Base-by-base conservation (phyloP, 53 echinoderm and acorn worm species). In the Actinopyga echinites region DNA sequence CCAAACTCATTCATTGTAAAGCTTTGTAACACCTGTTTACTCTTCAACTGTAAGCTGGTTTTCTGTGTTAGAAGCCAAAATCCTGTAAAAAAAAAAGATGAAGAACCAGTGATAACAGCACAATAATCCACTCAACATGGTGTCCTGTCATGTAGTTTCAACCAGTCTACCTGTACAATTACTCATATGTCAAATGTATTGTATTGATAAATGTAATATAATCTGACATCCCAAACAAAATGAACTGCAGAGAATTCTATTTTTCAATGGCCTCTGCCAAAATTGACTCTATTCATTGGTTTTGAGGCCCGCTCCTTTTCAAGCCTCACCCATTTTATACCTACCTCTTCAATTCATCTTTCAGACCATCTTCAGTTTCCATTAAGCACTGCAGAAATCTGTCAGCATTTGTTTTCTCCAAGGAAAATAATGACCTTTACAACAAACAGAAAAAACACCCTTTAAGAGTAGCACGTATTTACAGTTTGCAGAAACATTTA, bases 381-480 rank as follows among this genome's bases (percentile, higher is more conserved):
- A 60, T 61, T 64, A 87, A 34, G 25, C 23, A 64, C 15, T 82
- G 60, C 33, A 79, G 34, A 29, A 49, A n/a, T 22, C 19, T 61
- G 31, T 64, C 75, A 22, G 82, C 9, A 6, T 44, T 74, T 26
- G 61, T 57, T 52, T 74, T 87, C 36, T 87, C 87, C 22, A 19
- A 73, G 29, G 54, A 63, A 5, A 87, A 38, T 63, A 87, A 74
- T 1, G 87, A 82, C 62, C 87, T 87, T 13, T 44, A 37, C 23
- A n/a, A 54, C 5, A 61, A n/a, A 35, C 13, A 80, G 0, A 61
- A 58, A 81, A 40, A 21, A 68, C 22, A 31, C n/a, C 23, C 36
- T 36, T 26, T 36, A 30, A 22, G 19, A 29, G 28, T 44, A 15
- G 8, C 24, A 52, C 23, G 11, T 57, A 20, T 55, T n/a, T 38